Evolutionary conservation across 2,113 vertebrate genomes (phyloP), one percentile per base, ranked within the genome.

Genomic region (Myocastor coypus): DNA sequence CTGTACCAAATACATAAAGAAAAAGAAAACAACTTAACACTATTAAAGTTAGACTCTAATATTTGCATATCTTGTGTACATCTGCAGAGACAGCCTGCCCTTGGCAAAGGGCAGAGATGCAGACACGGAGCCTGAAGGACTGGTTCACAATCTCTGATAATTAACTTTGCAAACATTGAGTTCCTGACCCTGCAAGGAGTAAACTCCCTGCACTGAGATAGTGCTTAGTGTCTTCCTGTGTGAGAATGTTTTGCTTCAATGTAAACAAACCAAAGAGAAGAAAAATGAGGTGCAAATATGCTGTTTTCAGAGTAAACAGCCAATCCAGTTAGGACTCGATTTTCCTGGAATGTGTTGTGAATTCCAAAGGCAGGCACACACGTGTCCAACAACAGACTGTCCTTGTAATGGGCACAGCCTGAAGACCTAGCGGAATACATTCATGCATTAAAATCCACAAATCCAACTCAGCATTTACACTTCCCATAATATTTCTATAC

Each of bases 221-320:
- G 5, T 85, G 81, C 94, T 92, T 83, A 42, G 22, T 91, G 89
- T 96, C 24, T 93, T 97, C 92, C 92, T 87, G 80, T 94, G 87
- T 86, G 37, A 97, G 87, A 96, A 84, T 80, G 83, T 95, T 98
- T 97, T 1, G 83, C 91, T 94, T 97, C 87, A 96, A 95, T 96
- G 92, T 93, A 97, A 98, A 97, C 96, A 97, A 83, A 93, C 59
- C 28, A n/a, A 83, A 92, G 26, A 75, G 92, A 71, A 97, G 92
- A 98, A 94, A 98, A 98, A 97, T 96, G 97, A 98, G 94, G 96
- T 98, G 96, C 93, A 98, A 98, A 97, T 97, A 77, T 77, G 73
- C 71, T 98, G 94, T 98, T 87, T 95, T 92, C 89, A 50, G 85
- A 80, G 78, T 96, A 98, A 98, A 98, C 94, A 98, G 96, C 94